Evolutionary conservation across 2,797 vertebrate species (phyloP).

Genomic region (Podargus strigoides): DNA sequence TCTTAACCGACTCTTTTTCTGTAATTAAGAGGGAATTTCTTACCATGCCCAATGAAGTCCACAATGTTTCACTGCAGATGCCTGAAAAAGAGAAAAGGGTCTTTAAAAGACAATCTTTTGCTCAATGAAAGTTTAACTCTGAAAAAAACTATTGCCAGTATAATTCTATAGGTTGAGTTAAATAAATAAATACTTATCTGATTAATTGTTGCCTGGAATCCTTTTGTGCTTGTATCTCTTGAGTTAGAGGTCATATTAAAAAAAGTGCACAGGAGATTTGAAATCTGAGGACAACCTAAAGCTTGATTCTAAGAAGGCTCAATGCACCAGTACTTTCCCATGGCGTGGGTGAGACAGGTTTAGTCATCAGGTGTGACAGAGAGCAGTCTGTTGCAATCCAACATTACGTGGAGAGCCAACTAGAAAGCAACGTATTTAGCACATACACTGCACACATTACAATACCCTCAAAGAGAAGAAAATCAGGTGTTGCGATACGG

Average conservation of each 20-base stretch:
- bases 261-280: constrained; percentile 52
- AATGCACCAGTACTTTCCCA: constrained; percentile 32
- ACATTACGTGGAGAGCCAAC: constrained; percentile 28
- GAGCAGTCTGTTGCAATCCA: constrained; percentile 55
- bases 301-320: constrained; percentile 53
- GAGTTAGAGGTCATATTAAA: constrained; percentile 61
- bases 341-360: constrained; percentile 47
- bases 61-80: constrained; percentile 14
- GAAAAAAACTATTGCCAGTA: constrained; percentile 26
- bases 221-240: constrained; percentile 68
- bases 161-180: constrained; percentile 66
- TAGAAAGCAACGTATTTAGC: constrained; percentile 56
- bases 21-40: constrained; percentile 32
- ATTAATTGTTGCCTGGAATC: constrained; percentile 67
- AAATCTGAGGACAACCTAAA: constrained; percentile 66
- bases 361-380: constrained; percentile 53
- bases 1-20: background rate
- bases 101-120: constrained; percentile 35
- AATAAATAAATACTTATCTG: constrained; percentile 74
- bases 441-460: constrained; percentile 26
- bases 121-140: background rate
- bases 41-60: constrained; percentile 58
- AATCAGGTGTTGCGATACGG: background rate
- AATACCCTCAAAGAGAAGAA: constrained; percentile 37
- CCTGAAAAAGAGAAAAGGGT: constrained; percentile 56